A percentile compares a stretch with the other conserved stretches of the same genome.
Evolutionary conservation across 2,113 vertebrate genomes (phyloP).

Genomic region (Actenoides lindsayi): DNA sequence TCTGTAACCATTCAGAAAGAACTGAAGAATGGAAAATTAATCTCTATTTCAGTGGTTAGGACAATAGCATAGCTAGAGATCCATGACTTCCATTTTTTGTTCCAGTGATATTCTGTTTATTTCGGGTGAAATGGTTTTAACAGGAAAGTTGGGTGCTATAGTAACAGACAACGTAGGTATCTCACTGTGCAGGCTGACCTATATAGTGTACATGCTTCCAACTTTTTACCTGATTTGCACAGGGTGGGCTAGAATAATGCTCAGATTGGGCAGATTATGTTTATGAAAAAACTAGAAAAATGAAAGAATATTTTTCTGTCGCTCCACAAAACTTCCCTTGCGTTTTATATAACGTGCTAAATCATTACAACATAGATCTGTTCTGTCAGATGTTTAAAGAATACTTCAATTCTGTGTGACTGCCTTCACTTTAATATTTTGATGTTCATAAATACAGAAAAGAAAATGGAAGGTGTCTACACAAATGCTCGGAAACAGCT

Average conservation of each 20-base stretch:
- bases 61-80: not conserved
- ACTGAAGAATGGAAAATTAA: not conserved
- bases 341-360: not conserved
- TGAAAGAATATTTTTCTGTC: not conserved
- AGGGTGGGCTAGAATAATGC: not conserved
- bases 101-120: not conserved
- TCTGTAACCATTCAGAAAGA: not conserved
- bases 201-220: not conserved
- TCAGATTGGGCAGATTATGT: not conserved
- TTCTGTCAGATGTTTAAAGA: not conserved
- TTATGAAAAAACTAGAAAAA: not conserved
- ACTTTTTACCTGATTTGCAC: not conserved
- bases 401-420: not conserved
- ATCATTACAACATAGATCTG: not conserved
- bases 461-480: constrained; percentile 88
- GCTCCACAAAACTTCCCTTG: not conserved
- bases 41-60: not conserved
- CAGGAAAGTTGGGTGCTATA: not conserved
- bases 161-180: not conserved
- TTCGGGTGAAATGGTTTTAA: not conserved
- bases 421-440: not conserved
- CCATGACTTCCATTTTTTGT: not conserved
- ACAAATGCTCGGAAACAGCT: constrained; percentile 96
- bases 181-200: not conserved
- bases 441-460: constrained; percentile 77